Evolutionary conservation across 2,888 invertebrate species (phyloP), one percentile per base, ranked within the genome.

Genomic region (Cryptus armator): DNA sequence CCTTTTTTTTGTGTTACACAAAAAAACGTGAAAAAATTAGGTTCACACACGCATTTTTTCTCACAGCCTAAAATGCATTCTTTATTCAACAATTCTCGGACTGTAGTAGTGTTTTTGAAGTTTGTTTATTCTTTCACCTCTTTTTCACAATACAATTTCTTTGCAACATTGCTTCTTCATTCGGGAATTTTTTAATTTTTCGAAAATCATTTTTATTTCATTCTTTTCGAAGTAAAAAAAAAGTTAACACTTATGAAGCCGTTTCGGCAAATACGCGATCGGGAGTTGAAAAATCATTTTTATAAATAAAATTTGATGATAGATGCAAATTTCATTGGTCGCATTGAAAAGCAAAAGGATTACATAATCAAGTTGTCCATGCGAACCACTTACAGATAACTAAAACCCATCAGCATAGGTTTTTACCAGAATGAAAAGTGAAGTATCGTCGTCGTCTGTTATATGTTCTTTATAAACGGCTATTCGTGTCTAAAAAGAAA

Each of bases 361-460:
- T 19, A 16, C 66, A 43, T 66, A 37, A 43, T 66, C 19, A 66
- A 43, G 43, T 37, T 19, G 19, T 51, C 32, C 48, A 51, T 66
- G 16, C 48, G 48, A 64, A 32, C 46, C 29, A 12, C 62, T 44
- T 16, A 9, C 32, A 62, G 7, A 19, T 37, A 75, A 48, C 75
- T 37, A 37, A 62, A 64, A 64, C 19, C 64, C 62, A 62, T 6
- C 56, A 14, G 24, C 43, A 56, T 44, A 44, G 37, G 9, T 72
- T 44, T 56, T 44, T 72, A 72, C 16, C 24, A 37, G 48, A 64
- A 64, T 19, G 46, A 48, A 75, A 64, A 75, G 37, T 48, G 48
- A 75, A 64, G 32, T 37, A 64, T 51, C 51, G 51, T 9, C 32
- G 76, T 32, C 76, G 66, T 76, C 76, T 24, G 43, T 76, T 76